phyloP scores from a whole-genome alignment of 1,140 invertebrate species.

The Hermetia illucens region DNA sequence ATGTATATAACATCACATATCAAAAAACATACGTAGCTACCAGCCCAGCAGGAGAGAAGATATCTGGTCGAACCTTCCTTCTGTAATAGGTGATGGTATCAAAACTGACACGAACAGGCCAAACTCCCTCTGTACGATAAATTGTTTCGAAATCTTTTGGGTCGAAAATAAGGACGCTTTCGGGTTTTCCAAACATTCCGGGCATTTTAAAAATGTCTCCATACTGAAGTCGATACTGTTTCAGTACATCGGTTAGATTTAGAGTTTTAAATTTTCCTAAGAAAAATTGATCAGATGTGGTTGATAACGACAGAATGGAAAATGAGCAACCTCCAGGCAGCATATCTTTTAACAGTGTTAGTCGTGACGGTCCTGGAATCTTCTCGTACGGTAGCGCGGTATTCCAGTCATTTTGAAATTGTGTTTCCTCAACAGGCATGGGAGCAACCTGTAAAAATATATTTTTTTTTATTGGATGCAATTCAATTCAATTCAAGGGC shows the following conservation, averaged over 20 bases:
- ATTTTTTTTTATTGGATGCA: too few relatives aligned
- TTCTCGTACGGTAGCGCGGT: slow-evolving; percentile 8
- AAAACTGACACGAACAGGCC: slow-evolving; percentile 18
- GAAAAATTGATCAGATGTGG: background rate
- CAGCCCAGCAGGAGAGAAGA: too few relatives aligned
- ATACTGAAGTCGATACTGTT: slow-evolving; percentile 13
- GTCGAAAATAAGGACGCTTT: slow-evolving; percentile 14
- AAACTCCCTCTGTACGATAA: slow-evolving; percentile 20
- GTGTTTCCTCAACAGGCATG: too few relatives aligned
- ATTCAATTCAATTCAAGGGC: too few relatives aligned
- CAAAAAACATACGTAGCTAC: slow-evolving; percentile 1
- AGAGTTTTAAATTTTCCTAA: slow-evolving; percentile 10
- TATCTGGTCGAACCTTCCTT: slow-evolving; percentile 11
- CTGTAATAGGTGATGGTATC: slow-evolving; percentile 17
- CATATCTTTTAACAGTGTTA: slow-evolving; percentile 5
- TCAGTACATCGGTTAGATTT: slow-evolving; percentile 9
- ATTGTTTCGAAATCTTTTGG: slow-evolving; percentile 19
- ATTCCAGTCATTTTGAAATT: too few relatives aligned
- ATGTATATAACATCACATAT: background rate
- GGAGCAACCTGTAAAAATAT: too few relatives aligned
- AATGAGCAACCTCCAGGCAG: slow-evolving; percentile 21
- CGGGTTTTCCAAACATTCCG: slow-evolving; percentile 12
- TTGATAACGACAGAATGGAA: background rate
- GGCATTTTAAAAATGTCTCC: slow-evolving; percentile 15
- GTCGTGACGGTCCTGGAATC: slow-evolving; percentile 8